These are phyloP conservation scores for Metopia argyrocephala DNA, from an alignment of 2,888 invertebrate species.

Conservation along the genomic window DNA sequence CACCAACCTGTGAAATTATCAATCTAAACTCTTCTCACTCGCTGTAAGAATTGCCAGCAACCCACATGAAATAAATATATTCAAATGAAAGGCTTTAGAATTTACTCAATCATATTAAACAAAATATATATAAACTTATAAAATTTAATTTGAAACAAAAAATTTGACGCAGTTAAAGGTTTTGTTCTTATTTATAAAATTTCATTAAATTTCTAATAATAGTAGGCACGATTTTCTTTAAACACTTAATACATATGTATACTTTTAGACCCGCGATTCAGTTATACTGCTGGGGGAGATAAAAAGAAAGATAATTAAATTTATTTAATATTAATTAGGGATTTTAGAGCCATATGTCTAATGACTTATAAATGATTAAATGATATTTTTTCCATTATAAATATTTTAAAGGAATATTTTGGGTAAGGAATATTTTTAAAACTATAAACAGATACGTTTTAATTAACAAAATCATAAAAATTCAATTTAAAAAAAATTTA, in stretches of 20 bases:
- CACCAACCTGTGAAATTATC: constrained; percentile 49
- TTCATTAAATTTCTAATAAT: neutral
- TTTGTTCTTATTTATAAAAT: neutral
- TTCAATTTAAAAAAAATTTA: too few species aligned
- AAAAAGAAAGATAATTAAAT: neutral
- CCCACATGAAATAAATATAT: neutral
- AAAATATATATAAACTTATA: neutral
- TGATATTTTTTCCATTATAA: neutral
- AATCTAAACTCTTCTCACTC: neutral
- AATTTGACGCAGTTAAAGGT: neutral
- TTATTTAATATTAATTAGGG: neutral
- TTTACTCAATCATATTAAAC: neutral
- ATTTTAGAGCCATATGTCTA: neutral
- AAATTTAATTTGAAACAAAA: neutral
- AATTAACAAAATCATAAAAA: neutral
- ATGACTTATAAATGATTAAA: neutral
- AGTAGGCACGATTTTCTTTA: neutral
- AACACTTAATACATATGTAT: neutral
- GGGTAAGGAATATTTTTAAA: neutral
- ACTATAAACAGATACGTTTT: neutral
- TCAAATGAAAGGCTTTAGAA: neutral
- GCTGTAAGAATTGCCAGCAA: neutral
- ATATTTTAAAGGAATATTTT: too few species aligned
- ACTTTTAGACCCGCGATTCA: neutral
- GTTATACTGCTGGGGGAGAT: neutral